Conservation (phyloP, 2,888 invertebrate species). For the Heliconius sara region DNA sequence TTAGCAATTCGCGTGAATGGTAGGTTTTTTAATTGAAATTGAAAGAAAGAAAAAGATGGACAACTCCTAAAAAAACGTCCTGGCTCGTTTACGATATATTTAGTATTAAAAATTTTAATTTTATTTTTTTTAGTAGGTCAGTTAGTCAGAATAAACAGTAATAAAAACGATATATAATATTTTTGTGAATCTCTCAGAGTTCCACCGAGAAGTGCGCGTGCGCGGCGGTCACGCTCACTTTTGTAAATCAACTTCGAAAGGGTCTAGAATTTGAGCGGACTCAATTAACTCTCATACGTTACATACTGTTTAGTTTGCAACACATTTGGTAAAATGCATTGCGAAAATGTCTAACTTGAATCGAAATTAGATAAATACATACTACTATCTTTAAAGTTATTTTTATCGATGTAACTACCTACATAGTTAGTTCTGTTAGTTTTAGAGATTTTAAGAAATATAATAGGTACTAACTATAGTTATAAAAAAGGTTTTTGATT, state of each 20-base stretch:
- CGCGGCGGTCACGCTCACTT: constrained; percentile 68
- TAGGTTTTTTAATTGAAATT: too few species aligned
- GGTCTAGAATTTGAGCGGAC: constrained; percentile 73
- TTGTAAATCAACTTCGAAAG: constrained; percentile 76
- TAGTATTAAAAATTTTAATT: background rate
- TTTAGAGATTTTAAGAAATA: too few species aligned
- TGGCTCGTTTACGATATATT: too few species aligned
- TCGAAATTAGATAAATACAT: constrained; percentile 11
- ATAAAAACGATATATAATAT: background rate
- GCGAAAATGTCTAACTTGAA: constrained; percentile 28
- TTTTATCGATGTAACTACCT: background rate
- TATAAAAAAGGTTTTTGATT: too few species aligned
- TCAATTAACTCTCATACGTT: constrained; percentile 58
- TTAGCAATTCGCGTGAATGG: too few species aligned
- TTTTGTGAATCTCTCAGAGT: constrained; percentile 52
- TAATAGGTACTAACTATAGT: too few species aligned
- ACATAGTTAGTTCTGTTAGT: too few species aligned
- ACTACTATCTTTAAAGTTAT: background rate
- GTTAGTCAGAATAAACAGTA: background rate
- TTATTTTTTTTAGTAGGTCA: background rate
- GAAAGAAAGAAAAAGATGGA: too few species aligned
- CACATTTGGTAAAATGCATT: constrained; percentile 32
- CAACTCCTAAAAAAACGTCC: too few species aligned
- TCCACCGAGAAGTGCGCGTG: constrained; percentile 67
- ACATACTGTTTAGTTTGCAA: constrained; percentile 39